Conservation (phyloP, 2,113 vertebrate species). For the Phalacrocorax brasilianus region DNA sequence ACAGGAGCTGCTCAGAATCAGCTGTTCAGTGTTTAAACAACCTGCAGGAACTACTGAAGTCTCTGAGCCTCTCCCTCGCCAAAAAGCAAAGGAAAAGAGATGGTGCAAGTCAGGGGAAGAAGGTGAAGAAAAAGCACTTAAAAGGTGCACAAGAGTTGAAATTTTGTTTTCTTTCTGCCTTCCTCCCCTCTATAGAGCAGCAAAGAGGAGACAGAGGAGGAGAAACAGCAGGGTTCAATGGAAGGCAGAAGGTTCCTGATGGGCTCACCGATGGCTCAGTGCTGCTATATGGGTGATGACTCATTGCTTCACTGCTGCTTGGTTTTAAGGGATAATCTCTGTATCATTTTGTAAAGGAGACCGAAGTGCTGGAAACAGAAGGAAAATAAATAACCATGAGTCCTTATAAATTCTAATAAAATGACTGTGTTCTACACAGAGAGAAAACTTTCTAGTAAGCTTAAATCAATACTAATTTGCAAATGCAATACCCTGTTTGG, state of each 20-base stretch:
- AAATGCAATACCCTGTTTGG: background rate
- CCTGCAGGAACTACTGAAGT: background rate
- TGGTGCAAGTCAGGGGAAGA: background rate
- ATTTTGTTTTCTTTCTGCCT: constrained; percentile 12
- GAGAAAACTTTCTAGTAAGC: background rate
- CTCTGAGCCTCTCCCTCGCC: background rate
- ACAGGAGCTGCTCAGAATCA: background rate
- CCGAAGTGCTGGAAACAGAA: constrained; percentile 84
- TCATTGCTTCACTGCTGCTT: constrained; percentile 80
- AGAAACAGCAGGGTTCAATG: background rate
- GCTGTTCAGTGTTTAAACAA: background rate
- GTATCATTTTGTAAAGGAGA: constrained; percentile 86
- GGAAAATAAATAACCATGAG: background rate
- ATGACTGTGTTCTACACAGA: background rate
- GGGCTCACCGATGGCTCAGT: constrained; percentile 47
- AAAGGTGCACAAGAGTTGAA: background rate
- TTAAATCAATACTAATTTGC: background rate
- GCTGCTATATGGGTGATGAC: background rate
- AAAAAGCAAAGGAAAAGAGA: constrained; percentile 15
- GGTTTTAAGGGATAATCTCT: constrained; percentile 85
- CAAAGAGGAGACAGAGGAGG: constrained; percentile 5
- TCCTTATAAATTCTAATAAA: background rate
- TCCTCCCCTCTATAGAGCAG: background rate
- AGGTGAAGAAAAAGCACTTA: constrained; percentile 4
- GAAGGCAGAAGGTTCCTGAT: constrained; percentile 20